Percentiles rank a stretch among this genome's conserved stretches.
Evolutionary conservation across 2,797 vertebrate species (phyloP).

Genomic region (Halcyon badia): DNA sequence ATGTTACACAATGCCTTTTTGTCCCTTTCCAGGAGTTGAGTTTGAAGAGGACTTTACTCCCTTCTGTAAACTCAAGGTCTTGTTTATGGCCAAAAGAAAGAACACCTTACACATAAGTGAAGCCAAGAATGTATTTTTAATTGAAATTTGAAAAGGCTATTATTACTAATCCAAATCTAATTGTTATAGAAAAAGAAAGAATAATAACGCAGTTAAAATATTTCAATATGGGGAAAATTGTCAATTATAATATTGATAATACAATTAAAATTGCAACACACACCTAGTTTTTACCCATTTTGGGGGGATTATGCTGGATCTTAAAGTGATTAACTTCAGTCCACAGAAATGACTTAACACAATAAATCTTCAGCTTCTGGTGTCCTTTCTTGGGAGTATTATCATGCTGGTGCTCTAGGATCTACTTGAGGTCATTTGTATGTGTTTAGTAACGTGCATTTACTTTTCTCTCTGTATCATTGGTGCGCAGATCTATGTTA

Average conservation of each 20-base stretch:
- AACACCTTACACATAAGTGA: background rate
- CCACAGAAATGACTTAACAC: background rate
- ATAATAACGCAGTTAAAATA: background rate
- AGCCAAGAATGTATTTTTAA: background rate
- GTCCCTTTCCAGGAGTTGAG: background rate
- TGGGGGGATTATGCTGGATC: background rate
- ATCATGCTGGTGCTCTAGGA: background rate
- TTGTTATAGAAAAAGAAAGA: background rate
- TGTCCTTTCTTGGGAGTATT: background rate
- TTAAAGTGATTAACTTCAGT: background rate
- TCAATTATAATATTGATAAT: background rate
- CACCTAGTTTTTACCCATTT: background rate
- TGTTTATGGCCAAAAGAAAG: background rate
- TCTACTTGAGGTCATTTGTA: background rate
- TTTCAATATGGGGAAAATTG: background rate
- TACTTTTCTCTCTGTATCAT: background rate
- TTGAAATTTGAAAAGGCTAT: background rate
- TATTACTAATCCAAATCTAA: background rate
- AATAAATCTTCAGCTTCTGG: background rate
- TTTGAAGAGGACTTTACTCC: background rate
- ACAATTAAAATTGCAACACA: background rate
- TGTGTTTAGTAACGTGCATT: background rate
- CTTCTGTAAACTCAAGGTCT: background rate
- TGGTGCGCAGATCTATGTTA: background rate
- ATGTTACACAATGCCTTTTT: background rate